Base-by-base conservation (phyloP, 2,113 vertebrate species). In the Madoqua kirkii region DNA sequence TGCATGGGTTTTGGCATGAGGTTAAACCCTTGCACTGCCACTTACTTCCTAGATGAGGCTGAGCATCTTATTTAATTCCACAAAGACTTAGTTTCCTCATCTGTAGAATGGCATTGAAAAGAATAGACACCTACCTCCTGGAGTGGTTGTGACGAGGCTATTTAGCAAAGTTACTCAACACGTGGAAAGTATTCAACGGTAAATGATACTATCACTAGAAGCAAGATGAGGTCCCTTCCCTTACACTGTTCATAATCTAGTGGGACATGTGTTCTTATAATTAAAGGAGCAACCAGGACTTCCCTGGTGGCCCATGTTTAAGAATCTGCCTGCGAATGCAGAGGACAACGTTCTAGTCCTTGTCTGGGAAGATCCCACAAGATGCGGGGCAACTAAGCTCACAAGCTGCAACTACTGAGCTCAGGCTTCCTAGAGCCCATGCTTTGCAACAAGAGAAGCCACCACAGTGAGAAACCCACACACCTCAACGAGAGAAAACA, bases 1-100 rank as follows among this genome's bases (percentile, higher is more conserved):
- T 6, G 7, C 14, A 4, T 0, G 5, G 43, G 19, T 59, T 11
- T 3, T 1, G 60, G 3, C 40, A 2, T 12, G 23, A 21, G 5
- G 50, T 90, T 55, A 25, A 33, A 64, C 86, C 31, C 36, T 55
- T 4, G 3, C 23, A 2, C 5, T 1, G 13, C 40, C 21, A 21
- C 7, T 52, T 14, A 12, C 43, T 88, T 74, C 36, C 84, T 48
- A 23, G 0, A 4, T 4, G 33, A 82, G 31, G 25, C 33, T n/a
- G 36, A 52, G 54, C 12, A 52, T 31, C 2, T 27, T 23, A 33
- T 8, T 74, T 14, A 67, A 31, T 25, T 9, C 81, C 81, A 15
- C 19, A 29, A 52, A 79, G 74, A 92, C 57, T 82, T 67, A 59
- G 71, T 78, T 84, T 97, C 52, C 85, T 17, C 15, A 16, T 25